Percentiles rank a stretch among this genome's conserved stretches.
phyloP scores from a whole-genome alignment of 2,797 vertebrate species.

The Neomorphus geoffroyi region DNA sequence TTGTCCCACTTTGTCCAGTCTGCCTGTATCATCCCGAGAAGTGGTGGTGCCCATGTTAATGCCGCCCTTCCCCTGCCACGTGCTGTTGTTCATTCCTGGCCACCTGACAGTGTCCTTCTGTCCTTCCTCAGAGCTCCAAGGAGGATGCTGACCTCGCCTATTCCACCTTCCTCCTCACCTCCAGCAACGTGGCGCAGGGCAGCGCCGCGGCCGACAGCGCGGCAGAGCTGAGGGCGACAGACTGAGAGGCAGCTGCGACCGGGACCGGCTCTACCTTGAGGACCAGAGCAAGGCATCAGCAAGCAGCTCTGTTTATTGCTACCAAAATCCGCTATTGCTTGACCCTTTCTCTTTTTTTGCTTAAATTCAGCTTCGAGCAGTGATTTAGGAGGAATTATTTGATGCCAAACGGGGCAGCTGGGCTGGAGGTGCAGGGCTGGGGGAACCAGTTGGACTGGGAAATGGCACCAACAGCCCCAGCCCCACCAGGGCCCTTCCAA shows the following conservation, averaged over 20 bases:
- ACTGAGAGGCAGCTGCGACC: background rate
- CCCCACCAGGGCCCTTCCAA: background rate
- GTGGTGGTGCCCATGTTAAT: fast-evolving
- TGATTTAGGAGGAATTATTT: background rate
- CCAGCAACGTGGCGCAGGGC: background rate
- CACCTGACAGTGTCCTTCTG: background rate
- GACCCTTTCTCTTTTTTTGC: background rate
- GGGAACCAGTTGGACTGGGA: background rate
- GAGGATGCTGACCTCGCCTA: slow-evolving; percentile 77
- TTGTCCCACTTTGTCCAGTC: fast-evolving
- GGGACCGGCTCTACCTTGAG: background rate
- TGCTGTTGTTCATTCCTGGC: fast-evolving
- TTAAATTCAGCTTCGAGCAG: background rate
- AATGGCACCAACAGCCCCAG: background rate
- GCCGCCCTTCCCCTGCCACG: background rate
- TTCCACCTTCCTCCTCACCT: slow-evolving; percentile 69
- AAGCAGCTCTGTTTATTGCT: background rate
- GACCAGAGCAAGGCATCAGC: background rate
- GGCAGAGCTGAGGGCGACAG: background rate
- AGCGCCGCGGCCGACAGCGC: background rate
- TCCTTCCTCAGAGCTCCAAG: slow-evolving; percentile 72
- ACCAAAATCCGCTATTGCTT: background rate
- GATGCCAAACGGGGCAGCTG: background rate
- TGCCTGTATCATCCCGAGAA: fast-evolving
- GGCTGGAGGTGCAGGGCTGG: background rate